Percentiles rank a stretch among this genome's conserved stretches.
These are phyloP conservation scores for Dichetophora obliterata DNA, from an alignment of 2,888 invertebrate genomes.

Conservation along the genomic window DNA sequence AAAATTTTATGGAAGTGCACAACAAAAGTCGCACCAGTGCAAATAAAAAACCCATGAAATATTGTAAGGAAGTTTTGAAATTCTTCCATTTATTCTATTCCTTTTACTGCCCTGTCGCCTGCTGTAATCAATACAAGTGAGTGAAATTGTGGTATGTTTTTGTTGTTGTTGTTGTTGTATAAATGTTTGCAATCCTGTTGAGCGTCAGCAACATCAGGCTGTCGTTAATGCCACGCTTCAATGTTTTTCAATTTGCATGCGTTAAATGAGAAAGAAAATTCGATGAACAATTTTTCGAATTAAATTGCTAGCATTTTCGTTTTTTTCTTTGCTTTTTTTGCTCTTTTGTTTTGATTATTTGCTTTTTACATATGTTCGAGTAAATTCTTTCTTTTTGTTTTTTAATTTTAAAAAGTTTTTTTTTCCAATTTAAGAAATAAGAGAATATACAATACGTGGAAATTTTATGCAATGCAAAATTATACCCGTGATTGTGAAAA, in stretches of 20 bases:
- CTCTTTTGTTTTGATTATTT: not conserved
- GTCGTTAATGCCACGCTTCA: slow-evolving; percentile 15
- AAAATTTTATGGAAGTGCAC: too few relatives aligned
- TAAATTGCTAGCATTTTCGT: slow-evolving; percentile 10
- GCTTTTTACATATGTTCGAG: not conserved
- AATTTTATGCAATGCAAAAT: not conserved
- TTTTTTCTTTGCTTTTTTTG: not conserved
- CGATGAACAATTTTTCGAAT: slow-evolving; percentile 28
- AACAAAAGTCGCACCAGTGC: not conserved
- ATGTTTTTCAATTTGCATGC: slow-evolving; percentile 26
- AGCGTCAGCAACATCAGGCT: not conserved
- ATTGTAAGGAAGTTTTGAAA: not conserved
- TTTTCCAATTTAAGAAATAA: not conserved
- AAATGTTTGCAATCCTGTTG: not conserved
- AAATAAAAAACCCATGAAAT: not conserved
- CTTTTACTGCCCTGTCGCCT: too few relatives aligned
- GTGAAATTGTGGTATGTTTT: not conserved
- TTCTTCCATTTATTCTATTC: not conserved
- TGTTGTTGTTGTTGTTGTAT: not conserved
- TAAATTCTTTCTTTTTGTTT: not conserved
- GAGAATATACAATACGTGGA: not conserved
- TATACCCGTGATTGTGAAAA: not conserved
- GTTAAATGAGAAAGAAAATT: slow-evolving; percentile 32
- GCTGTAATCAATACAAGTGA: not conserved
- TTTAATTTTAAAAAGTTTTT: not conserved